These are phyloP conservation scores for Ondatra zibethicus DNA, from an alignment of 2,113 vertebrate genomes.

Conservation along the genomic window DNA sequence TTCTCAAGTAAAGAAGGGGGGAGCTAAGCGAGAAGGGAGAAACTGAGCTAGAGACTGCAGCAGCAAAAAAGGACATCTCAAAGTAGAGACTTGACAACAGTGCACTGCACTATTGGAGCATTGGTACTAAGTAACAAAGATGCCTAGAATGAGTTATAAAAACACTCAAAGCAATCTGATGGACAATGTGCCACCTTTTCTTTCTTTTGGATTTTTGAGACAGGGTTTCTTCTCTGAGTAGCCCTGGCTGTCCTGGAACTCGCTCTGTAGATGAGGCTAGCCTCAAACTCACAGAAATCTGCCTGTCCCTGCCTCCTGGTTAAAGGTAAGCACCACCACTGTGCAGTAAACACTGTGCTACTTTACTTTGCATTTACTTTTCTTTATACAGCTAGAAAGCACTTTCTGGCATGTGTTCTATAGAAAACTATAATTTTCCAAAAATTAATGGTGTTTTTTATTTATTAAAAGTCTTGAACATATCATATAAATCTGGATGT, in stretches of 20 bases:
- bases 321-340: too few species aligned
- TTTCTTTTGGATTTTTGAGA: too few species aligned
- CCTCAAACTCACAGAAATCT: too few species aligned
- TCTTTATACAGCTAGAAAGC: neutral
- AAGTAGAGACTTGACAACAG: neutral
- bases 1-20: neutral
- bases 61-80: neutral
- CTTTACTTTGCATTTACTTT: constrained; percentile 18
- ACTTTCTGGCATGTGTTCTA: neutral
- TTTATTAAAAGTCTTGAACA: neutral
- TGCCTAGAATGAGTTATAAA: constrained; percentile 37
- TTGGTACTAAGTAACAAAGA: neutral
- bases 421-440: neutral
- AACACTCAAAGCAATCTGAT: neutral
- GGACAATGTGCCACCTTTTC: neutral
- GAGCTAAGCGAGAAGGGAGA: neutral
- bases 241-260: too few species aligned
- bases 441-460: constrained; percentile 22
- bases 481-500: neutral
- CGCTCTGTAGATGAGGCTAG: too few species aligned
- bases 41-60: neutral
- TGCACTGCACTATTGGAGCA: neutral
- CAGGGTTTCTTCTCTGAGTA: too few species aligned
- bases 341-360: neutral
- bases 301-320: too few species aligned